A percentile compares a stretch with the other conserved stretches of the same genome.
Evolutionary conservation across 2,113 vertebrate species (phyloP).

Genomic region (Hemicordylus capensis): DNA sequence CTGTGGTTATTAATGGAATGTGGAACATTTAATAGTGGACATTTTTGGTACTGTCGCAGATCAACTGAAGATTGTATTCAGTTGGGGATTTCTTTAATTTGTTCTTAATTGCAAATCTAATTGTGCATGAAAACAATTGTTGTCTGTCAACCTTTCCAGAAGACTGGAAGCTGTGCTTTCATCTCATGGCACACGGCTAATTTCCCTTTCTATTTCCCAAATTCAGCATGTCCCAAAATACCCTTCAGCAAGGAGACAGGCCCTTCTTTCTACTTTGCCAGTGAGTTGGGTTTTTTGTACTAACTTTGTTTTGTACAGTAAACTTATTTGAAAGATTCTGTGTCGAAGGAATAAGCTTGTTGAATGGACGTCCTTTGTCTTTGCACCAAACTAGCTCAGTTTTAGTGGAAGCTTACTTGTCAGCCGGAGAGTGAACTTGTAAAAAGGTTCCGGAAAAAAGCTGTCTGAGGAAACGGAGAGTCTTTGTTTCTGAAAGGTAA

Average conservation of each 20-base stretch:
- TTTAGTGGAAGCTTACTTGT: not conserved
- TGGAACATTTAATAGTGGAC: slow-evolving; percentile 37
- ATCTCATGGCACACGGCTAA: slow-evolving; percentile 78
- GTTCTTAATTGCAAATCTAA: slow-evolving; percentile 57
- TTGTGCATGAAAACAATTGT: slow-evolving; percentile 71
- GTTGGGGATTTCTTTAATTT: slow-evolving; percentile 29
- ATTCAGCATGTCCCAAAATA: slow-evolving; percentile 89
- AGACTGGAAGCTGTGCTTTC: slow-evolving; percentile 66
- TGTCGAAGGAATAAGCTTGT: slow-evolving; percentile 75
- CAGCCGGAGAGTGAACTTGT: no score
- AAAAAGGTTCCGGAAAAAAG: no score
- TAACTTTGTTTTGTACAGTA: slow-evolving; percentile 79
- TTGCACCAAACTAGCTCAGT: slow-evolving; percentile 72
- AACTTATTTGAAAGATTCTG: slow-evolving; percentile 76
- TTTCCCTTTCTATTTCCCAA: slow-evolving; percentile 87
- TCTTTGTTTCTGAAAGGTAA: no score
- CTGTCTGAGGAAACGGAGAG: not conserved
- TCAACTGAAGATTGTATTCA: slow-evolving; percentile 22
- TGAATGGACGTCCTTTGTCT: slow-evolving; percentile 65
- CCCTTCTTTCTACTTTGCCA: slow-evolving; percentile 90
- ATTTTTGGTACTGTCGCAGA: slow-evolving; percentile 44
- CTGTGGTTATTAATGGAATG: slow-evolving; percentile 42
- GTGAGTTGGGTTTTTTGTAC: slow-evolving; percentile 87
- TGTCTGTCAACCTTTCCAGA: slow-evolving; percentile 76
- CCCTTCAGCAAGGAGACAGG: slow-evolving; percentile 89